Evolutionary conservation across 1,140 invertebrate genomes (phyloP), one percentile per base, ranked within the genome.

Genomic region (Pseudomyrmex cubaensis): DNA sequence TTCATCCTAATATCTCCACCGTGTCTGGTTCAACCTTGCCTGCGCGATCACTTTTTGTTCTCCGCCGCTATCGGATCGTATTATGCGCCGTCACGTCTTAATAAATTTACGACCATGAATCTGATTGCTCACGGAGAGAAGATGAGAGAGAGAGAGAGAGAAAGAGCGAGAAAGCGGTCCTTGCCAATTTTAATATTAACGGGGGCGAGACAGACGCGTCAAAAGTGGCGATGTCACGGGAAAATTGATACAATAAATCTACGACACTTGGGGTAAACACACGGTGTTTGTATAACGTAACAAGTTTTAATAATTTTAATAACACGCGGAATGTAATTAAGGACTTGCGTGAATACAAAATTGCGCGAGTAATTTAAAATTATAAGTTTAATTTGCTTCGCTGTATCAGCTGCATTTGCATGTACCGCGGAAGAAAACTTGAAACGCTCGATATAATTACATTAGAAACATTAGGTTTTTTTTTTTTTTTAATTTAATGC

Each of bases 21-120:
- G 44, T 67, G 25, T 54, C 75, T 17, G 52, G 52, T 22, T 56
- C 17, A 61, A 4, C 8, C 13, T 69, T 66, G 13, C 10, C 12
- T 12, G 44, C 66, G 20, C 20, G 3, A 44, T 7, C 50, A 20
- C 57, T 69, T 82, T 82, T 80, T 72, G 35, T 50, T 59, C 35
- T 22, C 48, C 25, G 15, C n/a, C 17, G 25, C 25, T 66, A 83
- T 83, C 74, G 70, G 54, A 69, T 83, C 69, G 50, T 76, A 89
- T 87, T 88, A 88, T 83, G 84, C 86, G 46, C 70, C 66, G 87
- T 88, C 87, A 76, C 75, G 84, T 89, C 69, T 85, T 88, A 89
- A 89, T 88, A 89, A 88, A 89, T 89, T 89, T 88, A 89, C 63
- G 86, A 86, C 46, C 78, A 17, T 4, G 50, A 63, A 69, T 61